Conservation (phyloP, 2,113 vertebrate species). For the Leucoraja erinaceus region DNA sequence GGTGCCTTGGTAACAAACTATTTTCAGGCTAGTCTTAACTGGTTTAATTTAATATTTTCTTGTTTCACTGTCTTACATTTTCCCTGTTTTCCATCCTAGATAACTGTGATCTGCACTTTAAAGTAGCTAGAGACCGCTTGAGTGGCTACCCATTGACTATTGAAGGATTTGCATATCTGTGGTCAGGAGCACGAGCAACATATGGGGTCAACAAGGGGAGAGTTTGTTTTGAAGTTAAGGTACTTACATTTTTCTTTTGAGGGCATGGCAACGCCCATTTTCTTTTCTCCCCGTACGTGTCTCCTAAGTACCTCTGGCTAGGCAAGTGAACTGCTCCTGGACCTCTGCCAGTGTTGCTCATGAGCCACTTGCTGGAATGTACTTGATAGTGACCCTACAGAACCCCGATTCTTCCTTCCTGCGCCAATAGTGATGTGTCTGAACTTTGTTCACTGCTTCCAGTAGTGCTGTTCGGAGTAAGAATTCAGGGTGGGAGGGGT, state of each 20-base stretch:
- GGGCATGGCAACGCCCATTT: not conserved
- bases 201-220: conserved; percentile 71
- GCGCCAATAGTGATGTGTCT: not conserved
- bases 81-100: conserved; percentile 53
- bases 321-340: not conserved
- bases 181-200: conserved; percentile 77
- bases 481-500: not conserved
- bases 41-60: conserved; percentile 21
- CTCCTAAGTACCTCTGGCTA: not conserved
- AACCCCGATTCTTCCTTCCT: not conserved
- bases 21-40: conserved; percentile 19
- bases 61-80: conserved; percentile 37
- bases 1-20: conserved; percentile 6
- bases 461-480: not conserved
- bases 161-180: conserved; percentile 82
- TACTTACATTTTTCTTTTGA: conserved; percentile 44
- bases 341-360: not conserved
- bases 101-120: conserved; percentile 86
- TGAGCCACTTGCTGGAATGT: conserved; percentile 3
- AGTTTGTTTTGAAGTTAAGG: conserved; percentile 84
- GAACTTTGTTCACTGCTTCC: not conserved
- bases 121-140: conserved; percentile 77
- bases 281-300: not conserved
- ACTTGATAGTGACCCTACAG: not conserved
- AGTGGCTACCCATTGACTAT: conserved; percentile 80